phyloP scores from a whole-genome alignment of 2,113 vertebrate genomes.

The Oreochromis niloticus region DNA sequence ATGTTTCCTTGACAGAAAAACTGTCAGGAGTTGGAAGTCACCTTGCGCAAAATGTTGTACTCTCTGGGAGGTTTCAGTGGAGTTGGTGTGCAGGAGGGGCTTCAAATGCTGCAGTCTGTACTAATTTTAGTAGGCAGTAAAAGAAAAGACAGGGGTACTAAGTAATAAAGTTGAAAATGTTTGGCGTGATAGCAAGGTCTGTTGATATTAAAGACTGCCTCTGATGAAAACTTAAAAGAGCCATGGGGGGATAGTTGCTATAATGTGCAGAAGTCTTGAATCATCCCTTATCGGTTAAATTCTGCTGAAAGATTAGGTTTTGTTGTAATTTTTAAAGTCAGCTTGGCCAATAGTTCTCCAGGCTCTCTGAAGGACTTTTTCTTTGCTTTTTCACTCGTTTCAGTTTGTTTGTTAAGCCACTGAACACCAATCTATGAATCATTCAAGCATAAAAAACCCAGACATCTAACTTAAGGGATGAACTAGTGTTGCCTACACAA shows the following conservation, averaged over 20 bases:
- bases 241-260: background rate
- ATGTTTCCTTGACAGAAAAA: constrained; percentile 42
- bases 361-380: background rate
- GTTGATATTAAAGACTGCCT: background rate
- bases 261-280: background rate
- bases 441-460: background rate
- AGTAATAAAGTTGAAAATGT: background rate
- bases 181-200: background rate
- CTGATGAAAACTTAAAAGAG: background rate
- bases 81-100: background rate
- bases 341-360: background rate
- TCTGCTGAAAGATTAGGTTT: background rate
- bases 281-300: background rate
- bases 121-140: background rate
- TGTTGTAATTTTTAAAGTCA: background rate
- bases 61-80: constrained; percentile 23
- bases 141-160: background rate
- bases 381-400: background rate
- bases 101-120: background rate
- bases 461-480: background rate
- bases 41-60: constrained; percentile 44
- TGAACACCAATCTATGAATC: background rate
- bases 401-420: background rate
- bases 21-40: constrained; percentile 66
- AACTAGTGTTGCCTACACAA: background rate